These are phyloP conservation scores for Psix sp. DNA, from an alignment of 1,140 invertebrate genomes.

Conservation along the genomic window DNA sequence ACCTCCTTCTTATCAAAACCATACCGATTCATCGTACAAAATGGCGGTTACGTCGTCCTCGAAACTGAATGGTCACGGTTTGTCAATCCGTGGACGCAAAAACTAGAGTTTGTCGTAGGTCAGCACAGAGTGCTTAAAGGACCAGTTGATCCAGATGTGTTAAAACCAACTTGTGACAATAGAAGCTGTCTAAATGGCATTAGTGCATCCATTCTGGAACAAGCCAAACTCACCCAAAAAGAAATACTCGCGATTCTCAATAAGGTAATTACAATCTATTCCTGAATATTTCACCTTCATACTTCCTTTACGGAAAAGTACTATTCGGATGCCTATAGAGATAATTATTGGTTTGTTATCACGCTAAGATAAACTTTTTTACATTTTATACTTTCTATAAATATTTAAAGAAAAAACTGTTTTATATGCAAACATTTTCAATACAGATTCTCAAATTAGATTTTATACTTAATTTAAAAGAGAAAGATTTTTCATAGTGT, in stretches of 20 bases:
- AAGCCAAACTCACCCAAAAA: constrained; percentile 81
- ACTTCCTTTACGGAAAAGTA: constrained; percentile 44
- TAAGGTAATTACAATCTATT: constrained; percentile 77
- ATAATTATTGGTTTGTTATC: constrained; percentile 21
- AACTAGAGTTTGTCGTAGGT: constrained; percentile 93
- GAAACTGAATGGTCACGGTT: constrained; percentile 96
- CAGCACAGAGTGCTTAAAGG: constrained; percentile 90
- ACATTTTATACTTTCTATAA: too few relatives aligned
- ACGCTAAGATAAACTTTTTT: constrained; percentile 14
- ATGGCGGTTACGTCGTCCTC: constrained; percentile 87
- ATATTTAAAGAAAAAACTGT: too few relatives aligned
- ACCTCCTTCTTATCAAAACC: constrained; percentile 86
- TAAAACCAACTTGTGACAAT: constrained; percentile 75
- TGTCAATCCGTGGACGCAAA: constrained; percentile 94
- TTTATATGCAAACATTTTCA: too few relatives aligned
- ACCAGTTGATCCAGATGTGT: constrained; percentile 84
- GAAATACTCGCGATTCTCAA: constrained; percentile 84
- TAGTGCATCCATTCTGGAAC: constrained; percentile 79
- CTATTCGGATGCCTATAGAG: constrained; percentile 29
- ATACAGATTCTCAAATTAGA: too few relatives aligned
- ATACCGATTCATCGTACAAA: constrained; percentile 87
- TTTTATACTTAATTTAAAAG: too few relatives aligned
- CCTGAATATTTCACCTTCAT: constrained; percentile 4
- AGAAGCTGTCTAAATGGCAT: constrained; percentile 70
- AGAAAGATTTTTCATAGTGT: too few relatives aligned